A percentile compares a stretch with the other conserved stretches of the same genome.
These are phyloP conservation scores for Fragum whitleyi DNA, from an alignment of 2,888 invertebrate genomes.

Conservation along the genomic window DNA sequence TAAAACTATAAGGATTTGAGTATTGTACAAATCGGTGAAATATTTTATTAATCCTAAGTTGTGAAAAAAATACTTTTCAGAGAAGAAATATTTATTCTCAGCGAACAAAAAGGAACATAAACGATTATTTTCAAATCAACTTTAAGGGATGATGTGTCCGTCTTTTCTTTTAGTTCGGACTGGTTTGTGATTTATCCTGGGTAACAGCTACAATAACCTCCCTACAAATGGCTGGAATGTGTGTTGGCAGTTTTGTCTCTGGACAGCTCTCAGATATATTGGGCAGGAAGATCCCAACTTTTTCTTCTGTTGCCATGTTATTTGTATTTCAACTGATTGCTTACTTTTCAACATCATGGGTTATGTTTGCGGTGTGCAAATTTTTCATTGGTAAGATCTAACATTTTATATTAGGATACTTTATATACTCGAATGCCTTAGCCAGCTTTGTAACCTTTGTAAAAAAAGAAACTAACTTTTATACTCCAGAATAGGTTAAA, in stretches of 20 bases:
- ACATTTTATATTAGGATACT: background rate
- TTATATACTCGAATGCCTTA: too few relatives aligned
- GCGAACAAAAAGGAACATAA: too few relatives aligned
- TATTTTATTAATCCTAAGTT: too few relatives aligned
- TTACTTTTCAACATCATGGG: constrained; percentile 59
- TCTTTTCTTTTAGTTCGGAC: constrained; percentile 60
- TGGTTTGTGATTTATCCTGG: constrained; percentile 60
- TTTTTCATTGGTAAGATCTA: constrained; percentile 58
- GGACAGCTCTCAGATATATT: constrained; percentile 64
- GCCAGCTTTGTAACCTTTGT: too few relatives aligned
- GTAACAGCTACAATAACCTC: constrained; percentile 59
- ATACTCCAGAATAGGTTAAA: too few relatives aligned
- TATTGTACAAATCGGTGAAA: too few relatives aligned
- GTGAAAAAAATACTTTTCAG: too few relatives aligned
- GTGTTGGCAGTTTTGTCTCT: constrained; percentile 54
- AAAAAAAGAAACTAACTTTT: too few relatives aligned
- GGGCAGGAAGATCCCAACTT: constrained; percentile 63
- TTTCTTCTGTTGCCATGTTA: constrained; percentile 41
- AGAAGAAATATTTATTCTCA: too few relatives aligned
- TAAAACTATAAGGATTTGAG: too few relatives aligned
- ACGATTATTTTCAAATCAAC: too few relatives aligned
- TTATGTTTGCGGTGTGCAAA: constrained; percentile 61
- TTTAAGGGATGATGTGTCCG: too few relatives aligned
- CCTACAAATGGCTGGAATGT: constrained; percentile 65
- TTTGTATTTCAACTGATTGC: constrained; percentile 41